Conservation (phyloP, 2,888 invertebrate genomes). For the Perithous albicinctus region DNA sequence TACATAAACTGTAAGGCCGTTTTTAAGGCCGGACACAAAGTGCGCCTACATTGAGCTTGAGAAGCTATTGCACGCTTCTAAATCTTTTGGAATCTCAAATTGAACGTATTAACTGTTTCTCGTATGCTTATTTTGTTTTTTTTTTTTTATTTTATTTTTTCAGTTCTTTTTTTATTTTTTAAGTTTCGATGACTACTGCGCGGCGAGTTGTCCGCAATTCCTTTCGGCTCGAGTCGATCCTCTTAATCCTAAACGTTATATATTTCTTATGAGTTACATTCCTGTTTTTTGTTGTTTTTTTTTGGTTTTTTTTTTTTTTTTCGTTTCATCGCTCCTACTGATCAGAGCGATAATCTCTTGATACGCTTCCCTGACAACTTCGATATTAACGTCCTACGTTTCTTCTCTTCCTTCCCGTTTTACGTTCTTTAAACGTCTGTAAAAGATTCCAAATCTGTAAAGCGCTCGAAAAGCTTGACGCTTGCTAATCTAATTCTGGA, state of each 20-base stretch:
- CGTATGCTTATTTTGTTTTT: background rate
- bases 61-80: constrained; percentile 44
- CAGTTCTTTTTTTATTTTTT: constrained; percentile 13
- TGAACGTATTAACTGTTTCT: constrained; percentile 10
- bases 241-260: constrained; percentile 62
- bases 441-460: constrained; percentile 72
- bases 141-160: too few relatives aligned
- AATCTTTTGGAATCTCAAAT: constrained; percentile 35
- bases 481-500: constrained; percentile 50
- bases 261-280: constrained; percentile 54
- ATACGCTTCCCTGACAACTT: constrained; percentile 48
- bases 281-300: too few relatives aligned
- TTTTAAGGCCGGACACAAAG: constrained; percentile 44
- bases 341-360: constrained; percentile 45
- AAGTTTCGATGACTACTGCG: constrained; percentile 52
- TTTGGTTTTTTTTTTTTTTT: too few relatives aligned
- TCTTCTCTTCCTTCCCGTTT: constrained; percentile 41
- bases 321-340: constrained; percentile 15
- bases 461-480: constrained; percentile 70
- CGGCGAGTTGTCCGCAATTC: constrained; percentile 49
- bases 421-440: constrained; percentile 48
- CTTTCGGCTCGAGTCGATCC: constrained; percentile 56
- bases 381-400: constrained; percentile 44
- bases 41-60: constrained; percentile 47
- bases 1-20: constrained; percentile 3